Conservation (phyloP, 1,140 invertebrate genomes). For the Drosophila yakuba region DNA sequence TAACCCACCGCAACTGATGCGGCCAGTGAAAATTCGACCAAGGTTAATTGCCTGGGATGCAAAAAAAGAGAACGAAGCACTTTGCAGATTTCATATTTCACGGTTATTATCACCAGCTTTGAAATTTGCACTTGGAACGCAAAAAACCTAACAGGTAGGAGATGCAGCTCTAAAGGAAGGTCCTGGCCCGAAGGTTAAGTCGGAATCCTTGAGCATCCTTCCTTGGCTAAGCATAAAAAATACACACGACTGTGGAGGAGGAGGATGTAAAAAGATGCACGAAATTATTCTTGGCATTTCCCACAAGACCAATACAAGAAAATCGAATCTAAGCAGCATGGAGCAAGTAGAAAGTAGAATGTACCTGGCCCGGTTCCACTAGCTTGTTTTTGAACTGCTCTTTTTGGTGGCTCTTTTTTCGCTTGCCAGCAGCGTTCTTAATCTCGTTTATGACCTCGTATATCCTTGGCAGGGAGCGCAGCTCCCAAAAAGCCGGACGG, state of each 20-base stretch:
- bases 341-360: conserved; percentile 21
- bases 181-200: conserved; percentile 29
- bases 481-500: conserved; percentile 32
- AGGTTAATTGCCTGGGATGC: conserved; percentile 62
- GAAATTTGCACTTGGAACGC: conserved; percentile 47
- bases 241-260: conserved; percentile 9
- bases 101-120: conserved; percentile 56
- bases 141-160: conserved; percentile 58
- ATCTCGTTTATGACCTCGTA: conserved; percentile 78
- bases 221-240: conserved; percentile 22
- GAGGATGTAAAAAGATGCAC: conserved; percentile 52
- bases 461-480: conserved; percentile 50
- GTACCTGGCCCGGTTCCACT: conserved; percentile 56
- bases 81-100: conserved; percentile 64
- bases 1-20: conserved; percentile 27
- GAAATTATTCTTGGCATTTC: conserved; percentile 70
- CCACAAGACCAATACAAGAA: conserved; percentile 72
- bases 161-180: conserved; percentile 8
- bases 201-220: conserved; percentile 8
- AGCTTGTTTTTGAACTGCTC: conserved; percentile 18
- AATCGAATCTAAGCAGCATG: conserved; percentile 67
- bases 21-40: conserved; percentile 56
- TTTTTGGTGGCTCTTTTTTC: conserved; percentile 46
- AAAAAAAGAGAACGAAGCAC: conserved; percentile 54
- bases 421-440: conserved; percentile 68